These are phyloP conservation scores for Opisthocomus hoazin DNA, from an alignment of 2,113 vertebrate genomes.

Conservation along the genomic window DNA sequence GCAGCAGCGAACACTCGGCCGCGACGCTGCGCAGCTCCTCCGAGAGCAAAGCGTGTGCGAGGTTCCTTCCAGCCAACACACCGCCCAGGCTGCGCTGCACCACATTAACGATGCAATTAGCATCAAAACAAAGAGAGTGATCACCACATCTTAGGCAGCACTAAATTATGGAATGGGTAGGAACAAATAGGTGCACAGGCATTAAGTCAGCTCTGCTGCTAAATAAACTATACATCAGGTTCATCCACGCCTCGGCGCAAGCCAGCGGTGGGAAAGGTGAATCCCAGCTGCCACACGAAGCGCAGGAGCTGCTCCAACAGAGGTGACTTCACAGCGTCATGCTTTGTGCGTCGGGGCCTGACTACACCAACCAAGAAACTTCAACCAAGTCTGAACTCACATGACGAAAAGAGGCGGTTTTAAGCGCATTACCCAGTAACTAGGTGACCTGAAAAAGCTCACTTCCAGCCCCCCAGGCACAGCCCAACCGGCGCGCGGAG, in stretches of 20 bases:
- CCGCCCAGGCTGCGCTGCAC: rapidly evolving
- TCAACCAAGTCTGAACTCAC: not conserved
- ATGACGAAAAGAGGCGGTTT: rapidly evolving
- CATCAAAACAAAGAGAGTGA: not conserved
- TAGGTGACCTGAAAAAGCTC: not conserved
- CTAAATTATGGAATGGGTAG: not conserved
- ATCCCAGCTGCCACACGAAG: not conserved
- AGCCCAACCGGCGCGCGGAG: rapidly evolving
- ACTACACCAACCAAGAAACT: not conserved
- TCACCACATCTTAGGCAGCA: rapidly evolving
- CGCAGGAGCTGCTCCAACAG: rapidly evolving
- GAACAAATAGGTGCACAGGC: not conserved
- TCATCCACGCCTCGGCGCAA: not conserved
- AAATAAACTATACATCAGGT: not conserved
- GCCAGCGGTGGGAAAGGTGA: rapidly evolving
- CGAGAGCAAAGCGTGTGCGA: rapidly evolving
- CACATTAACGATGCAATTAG: rapidly evolving
- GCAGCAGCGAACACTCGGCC: not conserved
- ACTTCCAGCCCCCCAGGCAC: not conserved
- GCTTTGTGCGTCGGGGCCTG: rapidly evolving
- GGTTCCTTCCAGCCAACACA: not conserved
- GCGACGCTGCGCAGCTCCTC: rapidly evolving
- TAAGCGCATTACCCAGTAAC: not conserved
- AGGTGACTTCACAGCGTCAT: not conserved
- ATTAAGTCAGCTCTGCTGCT: not conserved